Evolutionary conservation across 2,888 invertebrate genomes (phyloP).

Genomic region (Pemphredon lugubris): DNA sequence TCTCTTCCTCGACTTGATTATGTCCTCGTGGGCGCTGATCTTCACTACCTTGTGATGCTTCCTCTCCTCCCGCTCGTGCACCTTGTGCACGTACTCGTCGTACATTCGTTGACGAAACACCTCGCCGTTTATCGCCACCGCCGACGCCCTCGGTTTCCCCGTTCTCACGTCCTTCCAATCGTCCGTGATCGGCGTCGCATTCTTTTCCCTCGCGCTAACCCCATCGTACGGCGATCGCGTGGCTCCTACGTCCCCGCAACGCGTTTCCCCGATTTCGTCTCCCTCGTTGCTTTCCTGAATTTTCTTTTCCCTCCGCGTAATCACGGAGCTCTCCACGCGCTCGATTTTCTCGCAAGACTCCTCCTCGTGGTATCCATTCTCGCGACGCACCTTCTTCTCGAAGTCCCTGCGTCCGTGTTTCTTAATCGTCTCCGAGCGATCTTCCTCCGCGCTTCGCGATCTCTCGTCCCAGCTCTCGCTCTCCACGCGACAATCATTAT

Average conservation of each 20-base stretch:
- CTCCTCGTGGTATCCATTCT: slow-evolving; percentile 60
- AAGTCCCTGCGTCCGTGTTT: slow-evolving; percentile 62
- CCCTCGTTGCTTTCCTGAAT: not conserved
- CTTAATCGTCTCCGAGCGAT: slow-evolving; percentile 58
- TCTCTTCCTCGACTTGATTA: slow-evolving; percentile 50
- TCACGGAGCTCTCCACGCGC: slow-evolving; percentile 37
- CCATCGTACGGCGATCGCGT: not conserved
- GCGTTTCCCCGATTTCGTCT: slow-evolving; percentile 7
- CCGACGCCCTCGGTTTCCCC: slow-evolving; percentile 77
- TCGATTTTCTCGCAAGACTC: slow-evolving; percentile 60
- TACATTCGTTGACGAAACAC: slow-evolving; percentile 91
- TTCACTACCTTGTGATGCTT: slow-evolving; percentile 91
- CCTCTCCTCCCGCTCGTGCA: slow-evolving; percentile 89
- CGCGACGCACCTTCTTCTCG: slow-evolving; percentile 38
- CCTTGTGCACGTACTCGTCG: slow-evolving; percentile 90
- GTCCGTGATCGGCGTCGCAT: not conserved
- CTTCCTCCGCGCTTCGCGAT: slow-evolving; percentile 55
- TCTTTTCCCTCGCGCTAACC: not conserved
- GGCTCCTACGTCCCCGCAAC: not conserved
- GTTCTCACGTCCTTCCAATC: not conserved
- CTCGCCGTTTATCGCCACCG: slow-evolving; percentile 84
- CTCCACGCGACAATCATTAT: slow-evolving; percentile 17
- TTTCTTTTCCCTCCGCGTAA: not conserved
- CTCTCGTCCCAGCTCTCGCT: slow-evolving; percentile 69
- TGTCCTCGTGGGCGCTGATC: slow-evolving; percentile 84